These are phyloP conservation scores for Thysanoteuthis rhombus DNA, from an alignment of 2,888 invertebrate species.

Conservation along the genomic window DNA sequence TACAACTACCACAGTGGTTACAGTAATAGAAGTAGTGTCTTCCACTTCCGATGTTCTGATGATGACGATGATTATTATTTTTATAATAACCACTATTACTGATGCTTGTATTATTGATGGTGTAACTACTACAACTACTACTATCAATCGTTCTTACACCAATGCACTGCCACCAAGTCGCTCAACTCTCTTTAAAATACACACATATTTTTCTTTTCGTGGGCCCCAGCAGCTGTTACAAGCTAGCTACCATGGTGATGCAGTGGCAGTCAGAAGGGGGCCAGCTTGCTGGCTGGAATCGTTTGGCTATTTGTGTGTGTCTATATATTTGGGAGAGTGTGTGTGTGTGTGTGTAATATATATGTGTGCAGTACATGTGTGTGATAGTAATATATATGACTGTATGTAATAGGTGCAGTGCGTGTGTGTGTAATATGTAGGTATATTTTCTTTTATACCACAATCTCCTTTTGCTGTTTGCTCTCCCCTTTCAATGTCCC, in stretches of 20 bases:
- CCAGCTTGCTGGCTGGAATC: background rate
- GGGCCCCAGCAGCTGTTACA: conserved; percentile 12
- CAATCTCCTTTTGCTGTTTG: background rate
- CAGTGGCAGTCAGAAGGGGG: background rate
- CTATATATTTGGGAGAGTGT: no score
- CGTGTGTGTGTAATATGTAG: background rate
- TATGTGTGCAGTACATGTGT: background rate
- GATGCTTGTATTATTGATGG: background rate
- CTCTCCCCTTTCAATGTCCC: background rate
- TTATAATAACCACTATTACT: background rate
- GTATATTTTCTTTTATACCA: background rate
- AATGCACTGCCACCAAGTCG: background rate
- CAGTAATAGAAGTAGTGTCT: background rate
- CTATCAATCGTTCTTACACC: background rate
- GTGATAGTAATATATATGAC: background rate
- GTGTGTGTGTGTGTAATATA: background rate
- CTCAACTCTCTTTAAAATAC: conserved; percentile 12
- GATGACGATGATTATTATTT: background rate
- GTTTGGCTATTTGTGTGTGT: background rate
- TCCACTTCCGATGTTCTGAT: no score
- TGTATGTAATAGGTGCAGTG: background rate
- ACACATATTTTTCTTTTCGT: background rate
- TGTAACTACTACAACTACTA: background rate
- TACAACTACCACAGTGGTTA: background rate
- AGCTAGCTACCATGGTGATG: background rate